Evolutionary conservation across 1,140 invertebrate genomes (phyloP), one percentile per base, ranked within the genome.

Genomic region (Rhyzopertha dominica): DNA sequence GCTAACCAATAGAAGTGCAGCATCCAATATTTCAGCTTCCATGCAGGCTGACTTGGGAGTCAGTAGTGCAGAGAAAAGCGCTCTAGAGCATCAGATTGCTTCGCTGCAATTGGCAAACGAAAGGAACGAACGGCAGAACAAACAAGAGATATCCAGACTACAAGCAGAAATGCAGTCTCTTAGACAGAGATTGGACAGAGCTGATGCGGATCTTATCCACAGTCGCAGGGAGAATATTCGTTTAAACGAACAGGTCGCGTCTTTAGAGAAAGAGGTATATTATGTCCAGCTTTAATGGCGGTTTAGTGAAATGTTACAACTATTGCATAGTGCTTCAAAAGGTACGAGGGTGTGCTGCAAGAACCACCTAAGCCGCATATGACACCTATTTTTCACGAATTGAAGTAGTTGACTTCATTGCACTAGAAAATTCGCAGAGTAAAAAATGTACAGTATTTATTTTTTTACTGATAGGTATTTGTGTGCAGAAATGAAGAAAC

Each of bases 251-350:
- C 81, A 85, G 54, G 80, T 89, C 25, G 76, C 83, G 7, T 79
- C 76, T 35, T 62, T 87, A 38, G 85, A 90, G 58, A 86, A 87
- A 68, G 85, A 88, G 75, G 85, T 85, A 59, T 40, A n/a, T n/a
- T n/a, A n/a, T n/a, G n/a, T n/a, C n/a, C n/a, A n/a, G 36, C 46
- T 28, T 25, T n/a, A n/a, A n/a, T n/a, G n/a, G n/a, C n/a, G n/a
- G n/a, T n/a, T n/a, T n/a, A n/a, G n/a, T n/a, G n/a, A n/a, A n/a
- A n/a, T n/a, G n/a, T n/a, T n/a, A n/a, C n/a, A n/a, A n/a, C n/a
- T n/a, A n/a, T n/a, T n/a, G n/a, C n/a, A n/a, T n/a, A n/a, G n/a
- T n/a, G n/a, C n/a, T n/a, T n/a, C n/a, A n/a, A n/a, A n/a, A n/a
- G n/a, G n/a, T n/a, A n/a, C n/a, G n/a, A n/a, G n/a, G n/a, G n/a